Evolutionary conservation across 1,140 invertebrate species (phyloP), one percentile per base, ranked within the genome.

Genomic region (Catajapyx aquilonaris): DNA sequence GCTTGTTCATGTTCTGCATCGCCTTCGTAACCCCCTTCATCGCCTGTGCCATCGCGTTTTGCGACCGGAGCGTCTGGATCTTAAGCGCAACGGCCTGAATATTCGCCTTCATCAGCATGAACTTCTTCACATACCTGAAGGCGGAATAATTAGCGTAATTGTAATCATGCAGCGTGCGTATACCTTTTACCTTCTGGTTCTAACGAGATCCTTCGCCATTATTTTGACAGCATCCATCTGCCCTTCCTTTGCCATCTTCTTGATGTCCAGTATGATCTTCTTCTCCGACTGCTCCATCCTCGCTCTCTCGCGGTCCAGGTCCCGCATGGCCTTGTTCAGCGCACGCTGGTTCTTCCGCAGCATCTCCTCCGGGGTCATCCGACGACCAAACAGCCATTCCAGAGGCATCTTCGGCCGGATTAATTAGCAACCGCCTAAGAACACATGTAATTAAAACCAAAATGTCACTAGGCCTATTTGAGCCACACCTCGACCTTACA

Each of bases 211-310:
- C 64, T 93, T 95, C 1, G 95, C 95, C 93, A 99, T 97, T 45
- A 98, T 94, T 70, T 96, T 97, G 0, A 98, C 95, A 37, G 94
- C 87, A 67, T 99, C 94, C 93, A 98, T 98, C 68, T 99, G 94
- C 28, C 88, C 88, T 55, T 94, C 83, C 57, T 98, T 98, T 2
- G 94, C 94, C 64, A 97, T 76, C 64, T 97, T 97, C 58, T 98
- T 98, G 41, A 99, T 98, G 54, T 99, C 94, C 3, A 71, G 71
- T 42, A 98, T 98, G 28, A 97, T 78, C 62, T 98, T 98, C 55
- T 98, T 97, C 54, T 99, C 94, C 53, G 97, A 90, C 45, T 90
- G 83, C 57, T 98, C 94, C 87, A 98, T 95, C 52, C 87, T 81
- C 52, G 73, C 66, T 47, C 78, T 73, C 62, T 98, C 94, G 35